Conservation (phyloP, 2,113 vertebrate species). For the Recurvirostra avosetta region DNA sequence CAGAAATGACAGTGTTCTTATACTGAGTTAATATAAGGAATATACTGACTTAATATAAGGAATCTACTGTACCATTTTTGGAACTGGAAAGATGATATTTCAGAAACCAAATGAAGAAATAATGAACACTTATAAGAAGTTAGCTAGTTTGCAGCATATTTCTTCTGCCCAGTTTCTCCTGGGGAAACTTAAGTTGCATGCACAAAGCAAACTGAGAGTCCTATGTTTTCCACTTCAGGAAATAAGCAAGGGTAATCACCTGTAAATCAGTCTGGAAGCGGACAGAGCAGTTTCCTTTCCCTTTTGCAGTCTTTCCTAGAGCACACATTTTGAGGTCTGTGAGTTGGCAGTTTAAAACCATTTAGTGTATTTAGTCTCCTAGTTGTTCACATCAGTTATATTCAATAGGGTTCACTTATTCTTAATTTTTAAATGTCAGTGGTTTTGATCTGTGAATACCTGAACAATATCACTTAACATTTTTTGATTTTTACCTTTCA, state of each 20-base stretch:
- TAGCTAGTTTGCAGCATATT: neutral
- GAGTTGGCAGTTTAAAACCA: neutral
- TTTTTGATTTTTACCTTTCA: neutral
- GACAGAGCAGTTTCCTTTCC: neutral
- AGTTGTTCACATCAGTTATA: neutral
- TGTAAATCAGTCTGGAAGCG: neutral
- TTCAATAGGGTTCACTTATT: neutral
- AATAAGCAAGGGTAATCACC: neutral
- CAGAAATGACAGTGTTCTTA: neutral
- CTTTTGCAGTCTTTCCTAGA: neutral
- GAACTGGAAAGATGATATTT: neutral
- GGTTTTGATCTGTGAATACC: neutral
- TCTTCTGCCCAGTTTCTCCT: neutral
- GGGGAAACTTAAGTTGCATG: neutral
- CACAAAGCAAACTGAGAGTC: neutral
- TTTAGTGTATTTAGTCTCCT: neutral
- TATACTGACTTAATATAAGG: neutral
- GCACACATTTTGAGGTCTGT: neutral
- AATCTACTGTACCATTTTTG: neutral
- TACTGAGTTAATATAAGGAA: neutral
- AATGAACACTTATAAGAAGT: neutral
- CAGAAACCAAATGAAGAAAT: neutral
- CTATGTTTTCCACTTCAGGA: neutral
- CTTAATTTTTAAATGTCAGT: neutral
- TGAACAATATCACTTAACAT: rapidly evolving